Base-by-base conservation (phyloP, 2,113 vertebrate species). In the Hirundichthys speculiger region DNA sequence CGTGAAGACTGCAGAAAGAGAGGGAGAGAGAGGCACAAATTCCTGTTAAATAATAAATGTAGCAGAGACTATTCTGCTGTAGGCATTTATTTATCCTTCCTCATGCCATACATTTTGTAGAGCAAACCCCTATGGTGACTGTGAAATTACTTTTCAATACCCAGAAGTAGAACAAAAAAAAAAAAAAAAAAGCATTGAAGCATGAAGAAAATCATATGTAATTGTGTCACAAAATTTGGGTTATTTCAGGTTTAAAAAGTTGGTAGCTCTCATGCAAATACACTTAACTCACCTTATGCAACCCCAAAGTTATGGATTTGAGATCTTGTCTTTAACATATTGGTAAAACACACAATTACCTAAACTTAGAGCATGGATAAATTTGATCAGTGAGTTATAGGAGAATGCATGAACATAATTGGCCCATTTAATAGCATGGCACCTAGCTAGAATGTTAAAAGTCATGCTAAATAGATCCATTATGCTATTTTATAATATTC, bases 1-100 rank as follows among this genome's bases (percentile, higher is more conserved):
- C 96, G 94, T 24, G 96, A 99, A 16, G 97, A 99, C 98, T 99
- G 75, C 3, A 57, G 21, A 74, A 43, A 72, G 12, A 53, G 46
- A 19, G 6, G 75, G 3, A 57, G 21, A 74, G 45, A 72, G 13
- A 58, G 48, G 21, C 9, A 68, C 6, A 77, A 41, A 71, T 25
- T 16, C 16, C 50, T 12, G 14, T 48, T 53, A 24, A 57, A 65
- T 18, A 60, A 45, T 18, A 39, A 55, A 38, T 19, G 20, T 38
- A 2, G 13, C 41, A 0, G 19, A 46, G 50, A 8, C 14, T 27
- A 13, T n/a, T 46, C 38, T 46, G 39, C 38, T 50, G 24, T 11
- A 55, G 42, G 22, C 2, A 1, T 21, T 40, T 14, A 25, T 61
- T 50, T 47, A 38, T 45, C 4, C 4, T 46, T 48, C 30, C 30